phyloP scores from a whole-genome alignment of 2,113 vertebrate species.

The Apteryx owenii region DNA sequence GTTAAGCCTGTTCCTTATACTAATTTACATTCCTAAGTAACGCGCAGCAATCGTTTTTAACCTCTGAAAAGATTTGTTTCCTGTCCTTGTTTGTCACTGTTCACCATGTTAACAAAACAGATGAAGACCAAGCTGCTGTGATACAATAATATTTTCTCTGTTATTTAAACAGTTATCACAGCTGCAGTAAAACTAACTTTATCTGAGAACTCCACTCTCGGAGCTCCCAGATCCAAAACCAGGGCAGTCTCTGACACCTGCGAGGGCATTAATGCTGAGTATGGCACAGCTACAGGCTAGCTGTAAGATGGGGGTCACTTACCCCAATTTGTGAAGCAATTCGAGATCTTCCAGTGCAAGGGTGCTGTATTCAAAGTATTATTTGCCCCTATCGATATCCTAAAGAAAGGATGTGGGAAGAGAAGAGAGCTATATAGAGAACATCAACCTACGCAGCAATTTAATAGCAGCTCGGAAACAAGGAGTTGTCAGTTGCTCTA shows the following conservation, averaged over 20 bases:
- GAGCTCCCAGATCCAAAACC: neutral
- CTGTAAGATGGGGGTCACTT: neutral
- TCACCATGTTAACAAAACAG: neutral
- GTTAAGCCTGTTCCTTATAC: neutral
- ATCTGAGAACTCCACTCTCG: neutral
- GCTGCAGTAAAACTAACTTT: neutral
- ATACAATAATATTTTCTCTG: neutral
- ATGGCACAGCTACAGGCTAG: neutral
- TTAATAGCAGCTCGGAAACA: neutral
- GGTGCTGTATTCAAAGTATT: neutral
- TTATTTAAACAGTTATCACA: neutral
- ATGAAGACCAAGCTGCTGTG: neutral
- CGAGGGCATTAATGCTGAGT: neutral
- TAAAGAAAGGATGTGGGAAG: neutral
- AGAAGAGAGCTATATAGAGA: neutral
- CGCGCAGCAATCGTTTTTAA: neutral
- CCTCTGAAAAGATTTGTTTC: neutral
- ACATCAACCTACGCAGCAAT: neutral
- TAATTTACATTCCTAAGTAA: neutral
- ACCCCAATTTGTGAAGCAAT: conserved; percentile 29
- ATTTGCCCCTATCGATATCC: neutral
- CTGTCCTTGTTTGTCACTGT: neutral
- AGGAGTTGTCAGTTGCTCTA: neutral
- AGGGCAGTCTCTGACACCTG: neutral
- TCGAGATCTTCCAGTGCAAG: neutral